Evolutionary conservation across 2,113 vertebrate genomes (phyloP).

Genomic region (Hyaena hyaena): DNA sequence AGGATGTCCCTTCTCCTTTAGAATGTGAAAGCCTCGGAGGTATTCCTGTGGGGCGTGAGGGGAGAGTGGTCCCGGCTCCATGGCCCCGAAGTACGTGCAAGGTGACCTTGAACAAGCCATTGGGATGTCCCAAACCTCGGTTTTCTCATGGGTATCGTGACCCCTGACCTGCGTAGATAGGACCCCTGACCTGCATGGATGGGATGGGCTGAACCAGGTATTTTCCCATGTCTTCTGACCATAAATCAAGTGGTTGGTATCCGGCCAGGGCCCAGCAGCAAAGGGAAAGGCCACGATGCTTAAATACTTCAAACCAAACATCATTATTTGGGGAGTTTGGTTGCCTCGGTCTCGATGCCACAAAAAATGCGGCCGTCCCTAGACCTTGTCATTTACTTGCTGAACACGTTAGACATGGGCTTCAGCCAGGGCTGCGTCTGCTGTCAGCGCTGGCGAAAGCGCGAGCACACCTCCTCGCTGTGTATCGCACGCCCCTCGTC

Average conservation of each 20-base stretch:
- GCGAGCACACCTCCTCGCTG: slow-evolving; percentile 56
- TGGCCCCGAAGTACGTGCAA: fast-evolving
- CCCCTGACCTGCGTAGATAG: fast-evolving
- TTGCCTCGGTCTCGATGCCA: background rate
- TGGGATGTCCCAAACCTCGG: fast-evolving
- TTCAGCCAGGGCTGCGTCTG: background rate
- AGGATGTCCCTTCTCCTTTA: fast-evolving
- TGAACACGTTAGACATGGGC: slow-evolving; percentile 54
- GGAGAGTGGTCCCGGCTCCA: fast-evolving
- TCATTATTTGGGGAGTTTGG: background rate
- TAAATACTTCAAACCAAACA: background rate
- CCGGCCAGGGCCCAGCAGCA: fast-evolving
- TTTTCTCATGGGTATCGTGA: fast-evolving
- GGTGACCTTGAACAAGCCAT: background rate
- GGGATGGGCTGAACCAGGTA: fast-evolving
- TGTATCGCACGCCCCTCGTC: slow-evolving; percentile 42
- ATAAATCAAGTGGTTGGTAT: fast-evolving
- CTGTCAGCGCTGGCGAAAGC: slow-evolving; percentile 53
- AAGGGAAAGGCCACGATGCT: background rate
- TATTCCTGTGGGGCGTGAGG: fast-evolving
- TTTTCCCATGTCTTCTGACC: background rate
- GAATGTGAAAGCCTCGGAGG: background rate
- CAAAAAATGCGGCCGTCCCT: slow-evolving; percentile 8
- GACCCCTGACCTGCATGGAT: fast-evolving
- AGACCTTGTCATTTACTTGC: slow-evolving; percentile 11